Conservation (phyloP, 1,140 invertebrate genomes). For the Coptotermes formosanus region DNA sequence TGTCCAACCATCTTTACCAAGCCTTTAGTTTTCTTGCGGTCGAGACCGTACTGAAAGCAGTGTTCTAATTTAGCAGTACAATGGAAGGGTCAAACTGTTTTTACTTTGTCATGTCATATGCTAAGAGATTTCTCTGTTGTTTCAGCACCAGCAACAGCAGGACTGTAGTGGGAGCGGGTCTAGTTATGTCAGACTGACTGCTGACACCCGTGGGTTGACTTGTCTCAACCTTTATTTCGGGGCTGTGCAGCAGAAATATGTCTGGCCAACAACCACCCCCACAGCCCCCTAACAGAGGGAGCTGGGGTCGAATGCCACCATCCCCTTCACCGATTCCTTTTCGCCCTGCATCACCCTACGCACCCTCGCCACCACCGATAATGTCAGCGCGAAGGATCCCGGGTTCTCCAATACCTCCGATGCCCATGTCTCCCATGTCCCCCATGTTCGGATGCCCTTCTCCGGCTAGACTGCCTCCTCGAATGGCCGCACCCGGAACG, state of each 20-base stretch:
- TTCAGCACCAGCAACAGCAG: background rate
- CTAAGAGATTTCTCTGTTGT: background rate
- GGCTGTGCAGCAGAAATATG: background rate
- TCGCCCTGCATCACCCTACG: slow-evolving; percentile 35
- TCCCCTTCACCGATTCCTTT: slow-evolving; percentile 37
- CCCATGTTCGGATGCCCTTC: slow-evolving; percentile 49
- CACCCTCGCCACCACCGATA: slow-evolving; percentile 39
- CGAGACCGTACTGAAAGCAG: too few species aligned
- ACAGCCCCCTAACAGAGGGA: slow-evolving; percentile 31
- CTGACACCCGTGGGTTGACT: slow-evolving; percentile 21
- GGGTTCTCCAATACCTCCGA: slow-evolving; percentile 38
- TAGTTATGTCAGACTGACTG: slow-evolving; percentile 1
- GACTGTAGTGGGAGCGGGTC: background rate
- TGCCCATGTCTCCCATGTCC: slow-evolving; percentile 34
- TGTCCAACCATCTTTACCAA: too few species aligned
- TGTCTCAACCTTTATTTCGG: background rate
- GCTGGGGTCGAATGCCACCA: slow-evolving; percentile 36
- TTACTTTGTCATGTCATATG: too few species aligned
- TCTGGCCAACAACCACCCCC: slow-evolving; percentile 28
- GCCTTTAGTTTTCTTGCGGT: too few species aligned
- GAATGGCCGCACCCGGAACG: slow-evolving; percentile 47
- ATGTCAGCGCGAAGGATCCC: slow-evolving; percentile 35
- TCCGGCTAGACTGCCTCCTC: slow-evolving; percentile 45
- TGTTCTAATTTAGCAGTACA: too few species aligned
- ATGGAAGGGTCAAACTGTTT: too few species aligned